Conservation (phyloP, 2,797 vertebrate species). For the Onychomys torridus region DNA sequence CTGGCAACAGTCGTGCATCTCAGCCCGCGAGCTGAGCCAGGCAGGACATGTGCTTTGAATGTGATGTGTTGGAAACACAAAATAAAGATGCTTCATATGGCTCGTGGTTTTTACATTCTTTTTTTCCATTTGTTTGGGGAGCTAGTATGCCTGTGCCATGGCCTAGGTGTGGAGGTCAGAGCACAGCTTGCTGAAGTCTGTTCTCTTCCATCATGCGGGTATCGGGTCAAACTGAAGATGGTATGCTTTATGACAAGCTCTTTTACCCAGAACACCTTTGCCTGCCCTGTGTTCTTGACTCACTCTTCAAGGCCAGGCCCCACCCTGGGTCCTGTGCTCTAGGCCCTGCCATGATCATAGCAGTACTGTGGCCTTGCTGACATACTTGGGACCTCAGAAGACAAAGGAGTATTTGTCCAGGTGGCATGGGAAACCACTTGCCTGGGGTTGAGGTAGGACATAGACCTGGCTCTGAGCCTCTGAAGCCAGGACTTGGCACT, state of each 20-base stretch:
- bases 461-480: not conserved
- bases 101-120: not conserved
- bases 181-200: not conserved
- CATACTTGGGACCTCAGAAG: not conserved
- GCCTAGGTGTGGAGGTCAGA: not conserved
- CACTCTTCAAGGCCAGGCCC: not conserved
- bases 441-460: fast-evolving
- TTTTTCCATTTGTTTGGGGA: not conserved
- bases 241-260: not conserved
- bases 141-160: not conserved
- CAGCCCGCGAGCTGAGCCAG: not conserved
- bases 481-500: not conserved
- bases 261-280: not conserved
- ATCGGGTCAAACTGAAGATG: not conserved
- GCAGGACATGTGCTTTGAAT: not conserved
- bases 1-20: fast-evolving
- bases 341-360: not conserved
- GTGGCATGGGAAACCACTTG: too few relatives aligned
- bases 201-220: not conserved
- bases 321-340: not conserved
- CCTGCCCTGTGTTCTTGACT: not conserved
- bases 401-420: fast-evolving
- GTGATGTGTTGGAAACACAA: fast-evolving
- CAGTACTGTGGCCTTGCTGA: not conserved
- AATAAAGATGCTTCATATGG: not conserved